Conservation (phyloP, 2,888 invertebrate genomes). For the Drosophila acutilabella region DNA sequence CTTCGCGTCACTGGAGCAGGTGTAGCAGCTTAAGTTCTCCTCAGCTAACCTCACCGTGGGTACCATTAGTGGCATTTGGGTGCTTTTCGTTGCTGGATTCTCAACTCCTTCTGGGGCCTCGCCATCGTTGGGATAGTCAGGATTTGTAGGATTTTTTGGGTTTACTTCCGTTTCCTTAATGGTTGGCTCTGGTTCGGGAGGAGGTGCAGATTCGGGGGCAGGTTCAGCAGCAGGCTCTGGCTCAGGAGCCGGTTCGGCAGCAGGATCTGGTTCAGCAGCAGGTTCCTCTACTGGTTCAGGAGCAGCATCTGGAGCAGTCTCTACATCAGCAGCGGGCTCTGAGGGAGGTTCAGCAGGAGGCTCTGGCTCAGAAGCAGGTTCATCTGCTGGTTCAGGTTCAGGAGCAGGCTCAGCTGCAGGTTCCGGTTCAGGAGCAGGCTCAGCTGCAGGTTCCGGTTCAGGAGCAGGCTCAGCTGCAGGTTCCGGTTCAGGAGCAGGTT, state of each 20-base stretch:
- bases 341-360: background rate
- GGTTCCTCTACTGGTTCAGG: background rate
- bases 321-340: background rate
- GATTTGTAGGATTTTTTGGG: background rate
- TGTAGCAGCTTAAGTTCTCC: slow-evolving; percentile 28
- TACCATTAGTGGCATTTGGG: too few relatives aligned
- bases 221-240: background rate
- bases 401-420: background rate
- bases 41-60: too few relatives aligned
- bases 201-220: background rate
- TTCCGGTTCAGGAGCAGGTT: background rate
- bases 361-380: background rate
- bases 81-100: background rate
- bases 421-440: background rate
- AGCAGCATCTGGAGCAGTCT: background rate
- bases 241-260: background rate
- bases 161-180: background rate
- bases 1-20: slow-evolving; percentile 36
- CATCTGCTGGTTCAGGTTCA: background rate
- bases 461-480: background rate
- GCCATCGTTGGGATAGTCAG: slow-evolving; percentile 50
- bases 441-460: background rate
- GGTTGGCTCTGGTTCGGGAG: background rate
- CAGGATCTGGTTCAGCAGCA: background rate
- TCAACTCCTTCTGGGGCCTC: background rate